Percentiles rank a stretch among this genome's conserved stretches.
These are phyloP conservation scores for Acrobasis repandana DNA, from an alignment of 2,888 invertebrate genomes.

Conservation along the genomic window DNA sequence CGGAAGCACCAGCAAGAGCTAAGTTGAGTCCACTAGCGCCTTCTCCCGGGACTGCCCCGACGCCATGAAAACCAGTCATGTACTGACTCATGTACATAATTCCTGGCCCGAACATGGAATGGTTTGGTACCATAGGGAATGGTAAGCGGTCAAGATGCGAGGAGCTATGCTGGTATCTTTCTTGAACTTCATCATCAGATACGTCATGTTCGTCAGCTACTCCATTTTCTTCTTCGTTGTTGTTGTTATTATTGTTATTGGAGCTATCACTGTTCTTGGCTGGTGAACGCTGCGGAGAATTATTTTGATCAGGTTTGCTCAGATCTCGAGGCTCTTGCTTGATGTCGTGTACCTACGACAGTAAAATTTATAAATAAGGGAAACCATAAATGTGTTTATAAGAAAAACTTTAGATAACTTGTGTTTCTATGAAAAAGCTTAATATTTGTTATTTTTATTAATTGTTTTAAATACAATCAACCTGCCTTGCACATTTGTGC, in stretches of 20 bases:
- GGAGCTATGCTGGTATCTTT: slow-evolving; percentile 65
- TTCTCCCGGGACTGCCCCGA: slow-evolving; percentile 79
- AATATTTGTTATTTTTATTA: no score
- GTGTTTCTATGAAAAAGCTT: no score
- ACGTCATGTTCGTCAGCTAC: slow-evolving; percentile 78
- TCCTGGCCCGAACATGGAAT: slow-evolving; percentile 93
- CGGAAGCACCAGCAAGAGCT: slow-evolving; percentile 85
- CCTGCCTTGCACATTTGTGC: no score
- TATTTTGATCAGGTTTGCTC: slow-evolving; percentile 62
- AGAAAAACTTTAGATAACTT: no score
- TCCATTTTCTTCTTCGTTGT: slow-evolving; percentile 75
- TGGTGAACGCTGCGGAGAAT: slow-evolving; percentile 78
- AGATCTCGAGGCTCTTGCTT: slow-evolving; percentile 81
- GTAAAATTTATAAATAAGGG: slow-evolving; percentile 25
- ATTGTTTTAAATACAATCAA: no score
- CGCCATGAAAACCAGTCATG: slow-evolving; percentile 84
- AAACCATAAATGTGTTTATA: background rate
- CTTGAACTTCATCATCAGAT: slow-evolving; percentile 75
- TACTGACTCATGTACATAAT: slow-evolving; percentile 97
- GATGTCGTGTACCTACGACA: slow-evolving; percentile 76
- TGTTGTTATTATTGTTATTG: slow-evolving; percentile 74
- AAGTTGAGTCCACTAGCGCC: slow-evolving; percentile 85
- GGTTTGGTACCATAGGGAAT: slow-evolving; percentile 92
- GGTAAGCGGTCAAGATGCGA: slow-evolving; percentile 80
- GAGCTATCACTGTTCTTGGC: slow-evolving; percentile 82